Evolutionary conservation across 2,888 invertebrate species (phyloP).

Genomic region (Busseola fusca): DNA sequence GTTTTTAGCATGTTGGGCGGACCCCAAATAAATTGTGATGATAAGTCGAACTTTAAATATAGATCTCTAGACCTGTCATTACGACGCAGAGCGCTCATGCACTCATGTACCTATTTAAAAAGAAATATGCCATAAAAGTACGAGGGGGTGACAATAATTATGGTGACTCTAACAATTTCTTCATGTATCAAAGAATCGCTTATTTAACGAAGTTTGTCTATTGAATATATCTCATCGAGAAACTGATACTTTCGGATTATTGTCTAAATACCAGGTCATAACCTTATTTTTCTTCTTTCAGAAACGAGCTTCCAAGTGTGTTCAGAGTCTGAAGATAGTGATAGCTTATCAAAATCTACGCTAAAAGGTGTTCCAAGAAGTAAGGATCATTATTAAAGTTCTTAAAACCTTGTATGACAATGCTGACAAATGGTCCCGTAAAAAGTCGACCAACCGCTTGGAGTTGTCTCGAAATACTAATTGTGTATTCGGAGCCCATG

Average conservation of each 20-base stretch:
- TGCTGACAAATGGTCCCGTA: no score
- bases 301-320: conserved; percentile 88
- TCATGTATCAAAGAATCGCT: no score
- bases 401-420: background rate
- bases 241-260: no score
- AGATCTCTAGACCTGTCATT: background rate
- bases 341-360: conserved; percentile 87
- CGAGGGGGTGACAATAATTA: background rate
- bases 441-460: no score
- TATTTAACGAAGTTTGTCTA: background rate
- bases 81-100: no score
- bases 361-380: conserved; percentile 85
- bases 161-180: background rate
- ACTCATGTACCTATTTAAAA: no score
- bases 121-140: background rate
- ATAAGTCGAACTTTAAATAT: background rate
- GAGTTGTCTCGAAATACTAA: no score
- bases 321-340: conserved; percentile 87
- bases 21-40: no score
- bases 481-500: no score
- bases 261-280: no score
- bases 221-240: no score
- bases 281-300: conserved; percentile 67
- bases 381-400: conserved; percentile 62
- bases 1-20: no score